phyloP scores from a whole-genome alignment of 2,888 invertebrate species.

The Drepana falcataria region DNA sequence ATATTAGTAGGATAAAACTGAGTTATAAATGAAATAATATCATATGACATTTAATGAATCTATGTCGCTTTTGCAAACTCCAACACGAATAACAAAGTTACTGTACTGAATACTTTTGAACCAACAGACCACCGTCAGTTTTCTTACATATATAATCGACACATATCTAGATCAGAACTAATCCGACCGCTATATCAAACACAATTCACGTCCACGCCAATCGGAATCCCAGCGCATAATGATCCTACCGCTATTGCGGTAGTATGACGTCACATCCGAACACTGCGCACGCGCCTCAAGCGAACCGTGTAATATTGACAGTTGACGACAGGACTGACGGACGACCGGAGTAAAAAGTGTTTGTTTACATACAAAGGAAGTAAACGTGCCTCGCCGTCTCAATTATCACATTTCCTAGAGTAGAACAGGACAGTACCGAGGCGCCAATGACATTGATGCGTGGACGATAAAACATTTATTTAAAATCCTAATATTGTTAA shows the following conservation, averaged over 20 bases:
- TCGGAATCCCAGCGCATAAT: slow-evolving; percentile 34
- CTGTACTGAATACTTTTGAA: neutral
- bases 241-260: slow-evolving; percentile 37
- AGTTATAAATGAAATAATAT: no score
- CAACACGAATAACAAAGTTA: neutral
- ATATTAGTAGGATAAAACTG: no score
- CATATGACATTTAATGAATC: no score
- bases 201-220: slow-evolving; percentile 23
- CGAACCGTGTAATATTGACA: slow-evolving; percentile 31
- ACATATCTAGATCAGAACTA: neutral
- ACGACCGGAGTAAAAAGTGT: slow-evolving; percentile 3
- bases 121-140: neutral
- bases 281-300: slow-evolving; percentile 34
- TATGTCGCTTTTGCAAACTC: no score
- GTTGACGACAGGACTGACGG: slow-evolving; percentile 22
- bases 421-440: neutral
- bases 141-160: neutral
- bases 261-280: slow-evolving; percentile 45
- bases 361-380: slow-evolving; percentile 24
- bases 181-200: slow-evolving; percentile 5
- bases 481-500: no score
- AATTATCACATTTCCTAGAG: slow-evolving; percentile 1
- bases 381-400: slow-evolving; percentile 2
- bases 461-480: neutral
- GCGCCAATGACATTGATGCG: neutral